These are phyloP conservation scores for Geophilus truncorum DNA, from an alignment of 2,888 invertebrate genomes.

Conservation along the genomic window DNA sequence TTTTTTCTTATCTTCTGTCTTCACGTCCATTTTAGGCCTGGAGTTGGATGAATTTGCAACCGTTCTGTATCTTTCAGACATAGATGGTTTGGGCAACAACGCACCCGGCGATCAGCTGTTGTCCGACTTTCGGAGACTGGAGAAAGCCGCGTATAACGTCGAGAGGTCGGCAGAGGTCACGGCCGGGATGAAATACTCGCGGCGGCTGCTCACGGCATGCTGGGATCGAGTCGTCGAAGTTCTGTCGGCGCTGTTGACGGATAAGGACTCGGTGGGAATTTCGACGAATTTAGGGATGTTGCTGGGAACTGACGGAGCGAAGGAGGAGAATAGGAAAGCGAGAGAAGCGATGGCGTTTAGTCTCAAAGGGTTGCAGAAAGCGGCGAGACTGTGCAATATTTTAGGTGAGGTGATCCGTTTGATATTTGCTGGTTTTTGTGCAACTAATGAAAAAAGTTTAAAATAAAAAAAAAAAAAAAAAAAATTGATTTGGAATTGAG, in stretches of 20 bases:
- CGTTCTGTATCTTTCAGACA: conserved; percentile 55
- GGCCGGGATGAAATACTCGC: conserved; percentile 55
- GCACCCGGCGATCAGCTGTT: conserved; percentile 65
- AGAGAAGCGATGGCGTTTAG: conserved; percentile 79
- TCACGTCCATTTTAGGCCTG: not conserved
- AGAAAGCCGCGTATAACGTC: conserved; percentile 66
- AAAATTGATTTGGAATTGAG: no score
- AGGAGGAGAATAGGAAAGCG: conserved; percentile 52
- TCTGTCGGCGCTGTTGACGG: conserved; percentile 67
- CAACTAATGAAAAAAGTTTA: no score
- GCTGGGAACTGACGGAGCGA: conserved; percentile 50
- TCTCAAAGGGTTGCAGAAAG: conserved; percentile 84
- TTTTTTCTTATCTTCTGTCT: not conserved
- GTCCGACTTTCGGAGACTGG: conserved; percentile 79
- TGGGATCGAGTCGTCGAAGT: conserved; percentile 90
- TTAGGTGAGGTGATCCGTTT: no score
- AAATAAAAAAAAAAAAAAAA: no score
- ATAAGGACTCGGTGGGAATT: conserved; percentile 47
- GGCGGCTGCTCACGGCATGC: conserved; percentile 74
- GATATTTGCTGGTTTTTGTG: no score
- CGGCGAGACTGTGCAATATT: conserved; percentile 82
- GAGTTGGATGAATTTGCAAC: not conserved
- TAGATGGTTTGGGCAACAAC: conserved; percentile 74
- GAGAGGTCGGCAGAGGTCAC: conserved; percentile 66
- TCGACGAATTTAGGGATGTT: conserved; percentile 51